Evolutionary conservation across 2,113 vertebrate genomes (phyloP).

Genomic region (Pygoscelis antarcticus): DNA sequence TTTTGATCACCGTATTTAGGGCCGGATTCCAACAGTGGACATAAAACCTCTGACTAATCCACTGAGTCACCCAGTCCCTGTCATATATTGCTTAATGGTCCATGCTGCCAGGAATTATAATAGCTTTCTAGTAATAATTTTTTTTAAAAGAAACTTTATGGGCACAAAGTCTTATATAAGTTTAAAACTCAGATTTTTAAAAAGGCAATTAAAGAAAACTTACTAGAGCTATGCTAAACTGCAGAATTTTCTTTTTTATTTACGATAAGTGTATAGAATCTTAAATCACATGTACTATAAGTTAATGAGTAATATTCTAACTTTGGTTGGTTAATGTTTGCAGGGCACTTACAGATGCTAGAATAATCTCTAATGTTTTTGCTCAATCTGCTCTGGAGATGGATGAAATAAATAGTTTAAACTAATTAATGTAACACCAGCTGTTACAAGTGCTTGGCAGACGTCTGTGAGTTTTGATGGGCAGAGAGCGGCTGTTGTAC

Average conservation of each 20-base stretch:
- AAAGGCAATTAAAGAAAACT: constrained; percentile 42
- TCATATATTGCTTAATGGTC: constrained; percentile 82
- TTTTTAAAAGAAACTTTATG: constrained; percentile 73
- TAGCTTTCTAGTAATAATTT: constrained; percentile 74
- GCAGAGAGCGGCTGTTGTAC: constrained; percentile 88
- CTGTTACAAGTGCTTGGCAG: constrained; percentile 99
- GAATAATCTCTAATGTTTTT: constrained; percentile 99
- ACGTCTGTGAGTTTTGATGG: constrained; percentile 99
- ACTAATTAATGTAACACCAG: constrained; percentile 99
- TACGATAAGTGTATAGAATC: not conserved
- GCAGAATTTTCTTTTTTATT: constrained; percentile 11
- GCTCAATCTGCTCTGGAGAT: constrained; percentile 99
- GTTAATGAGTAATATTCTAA: constrained; percentile 90
- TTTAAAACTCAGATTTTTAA: constrained; percentile 56
- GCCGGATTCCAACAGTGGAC: constrained; percentile 77
- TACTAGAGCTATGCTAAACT: not conserved
- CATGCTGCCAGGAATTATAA: constrained; percentile 79
- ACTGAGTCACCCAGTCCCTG: constrained; percentile 77
- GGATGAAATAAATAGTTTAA: constrained; percentile 99
- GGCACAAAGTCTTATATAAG: constrained; percentile 64
- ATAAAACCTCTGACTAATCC: constrained; percentile 83
- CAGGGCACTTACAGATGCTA: constrained; percentile 99
- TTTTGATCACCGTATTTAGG: constrained; percentile 81
- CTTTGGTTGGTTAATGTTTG: constrained; percentile 95
- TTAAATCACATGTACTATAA: constrained; percentile 81